Evolutionary conservation across 2,888 invertebrate genomes (phyloP).

Genomic region (Melieria picta): DNA sequence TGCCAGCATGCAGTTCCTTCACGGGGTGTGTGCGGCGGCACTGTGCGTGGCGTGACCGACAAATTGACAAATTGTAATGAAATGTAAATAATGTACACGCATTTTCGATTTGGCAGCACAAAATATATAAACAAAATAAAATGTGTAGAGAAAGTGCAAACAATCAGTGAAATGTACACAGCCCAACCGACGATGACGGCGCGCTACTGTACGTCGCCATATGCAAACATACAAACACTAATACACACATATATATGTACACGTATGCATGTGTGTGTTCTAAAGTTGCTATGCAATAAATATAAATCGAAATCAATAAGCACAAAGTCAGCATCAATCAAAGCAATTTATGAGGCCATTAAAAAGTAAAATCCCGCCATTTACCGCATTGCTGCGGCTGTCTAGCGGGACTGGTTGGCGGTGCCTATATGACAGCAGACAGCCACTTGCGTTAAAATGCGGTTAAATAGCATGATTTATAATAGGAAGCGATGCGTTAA

Average conservation of each 20-base stretch:
- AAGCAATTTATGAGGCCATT: constrained; percentile 17
- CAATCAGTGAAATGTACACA: background rate
- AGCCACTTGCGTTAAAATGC: background rate
- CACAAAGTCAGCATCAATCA: constrained; percentile 8
- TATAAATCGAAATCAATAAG: too few species aligned
- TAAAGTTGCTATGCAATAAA: too few species aligned
- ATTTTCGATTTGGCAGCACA: background rate
- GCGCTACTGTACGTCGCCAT: background rate
- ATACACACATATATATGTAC: background rate
- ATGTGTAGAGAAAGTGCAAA: too few species aligned
- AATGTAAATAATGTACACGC: constrained; percentile 1
- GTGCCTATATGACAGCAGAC: background rate
- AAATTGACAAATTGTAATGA: background rate
- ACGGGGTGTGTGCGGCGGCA: too few species aligned
- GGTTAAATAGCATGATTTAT: too few species aligned
- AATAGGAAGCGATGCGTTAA: too few species aligned
- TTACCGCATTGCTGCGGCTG: constrained; percentile 1
- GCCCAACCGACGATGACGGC: too few species aligned
- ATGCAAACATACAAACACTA: background rate
- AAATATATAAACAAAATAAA: background rate
- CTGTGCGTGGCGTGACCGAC: too few species aligned
- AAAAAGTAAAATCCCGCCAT: constrained; percentile 8
- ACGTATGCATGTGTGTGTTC: background rate
- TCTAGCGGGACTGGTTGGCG: too few species aligned
- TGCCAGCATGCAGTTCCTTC: too few species aligned